Percentiles rank a stretch among this genome's conserved stretches.
phyloP scores from a whole-genome alignment of 2,888 invertebrate species.

The Diaphora mendica region DNA sequence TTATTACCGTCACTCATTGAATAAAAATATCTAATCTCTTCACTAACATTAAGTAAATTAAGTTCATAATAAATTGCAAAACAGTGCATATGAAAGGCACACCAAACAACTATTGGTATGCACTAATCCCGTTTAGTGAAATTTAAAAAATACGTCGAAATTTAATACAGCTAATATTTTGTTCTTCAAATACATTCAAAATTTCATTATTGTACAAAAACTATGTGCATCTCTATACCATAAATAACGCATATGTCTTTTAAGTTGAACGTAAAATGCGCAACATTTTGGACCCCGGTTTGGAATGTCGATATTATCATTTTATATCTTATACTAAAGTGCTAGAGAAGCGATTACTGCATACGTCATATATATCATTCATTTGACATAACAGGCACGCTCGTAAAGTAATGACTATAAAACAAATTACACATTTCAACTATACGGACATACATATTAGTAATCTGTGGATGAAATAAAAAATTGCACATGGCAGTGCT shows the following conservation, averaged over 20 bases:
- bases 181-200: conserved; percentile 52
- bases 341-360: conserved; percentile 66
- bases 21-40: conserved; percentile 85
- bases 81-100: conserved; percentile 66
- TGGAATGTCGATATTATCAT: conserved; percentile 79
- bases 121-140: conserved; percentile 48
- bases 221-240: conserved; percentile 48
- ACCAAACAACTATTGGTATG: conserved; percentile 48
- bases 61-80: conserved; percentile 78
- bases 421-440: conserved; percentile 73
- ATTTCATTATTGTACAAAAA: conserved; percentile 53
- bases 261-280: conserved; percentile 59
- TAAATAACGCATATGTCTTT: conserved; percentile 60
- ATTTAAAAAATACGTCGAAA: conserved; percentile 48
- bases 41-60: conserved; percentile 81
- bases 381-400: conserved; percentile 67
- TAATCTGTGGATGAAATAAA: conserved; percentile 72
- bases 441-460: conserved; percentile 70
- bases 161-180: conserved; percentile 52
- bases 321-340: conserved; percentile 62
- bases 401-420: conserved; percentile 78
- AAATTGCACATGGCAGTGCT: conserved; percentile 85
- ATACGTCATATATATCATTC: conserved; percentile 67
- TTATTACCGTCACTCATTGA: conserved; percentile 83
- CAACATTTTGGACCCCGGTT: conserved; percentile 78